phyloP scores from a whole-genome alignment of 2,113 vertebrate genomes.

The Aegotheles bennettii region DNA sequence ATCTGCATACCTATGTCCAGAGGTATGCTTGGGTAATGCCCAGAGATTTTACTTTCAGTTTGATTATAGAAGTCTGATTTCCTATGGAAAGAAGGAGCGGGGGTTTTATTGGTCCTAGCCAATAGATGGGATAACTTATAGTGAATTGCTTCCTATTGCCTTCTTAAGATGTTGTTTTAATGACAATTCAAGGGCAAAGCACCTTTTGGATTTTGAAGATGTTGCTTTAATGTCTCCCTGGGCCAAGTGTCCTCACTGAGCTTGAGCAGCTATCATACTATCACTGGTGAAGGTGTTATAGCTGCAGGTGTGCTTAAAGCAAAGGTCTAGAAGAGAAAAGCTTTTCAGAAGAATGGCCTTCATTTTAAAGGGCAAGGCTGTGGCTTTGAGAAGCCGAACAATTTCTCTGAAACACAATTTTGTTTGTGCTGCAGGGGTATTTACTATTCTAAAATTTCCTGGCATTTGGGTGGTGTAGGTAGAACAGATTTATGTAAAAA shows the following conservation, averaged over 20 bases:
- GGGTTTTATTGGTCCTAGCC: neutral
- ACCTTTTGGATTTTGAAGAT: neutral
- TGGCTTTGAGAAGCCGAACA: neutral
- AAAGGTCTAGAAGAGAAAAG: neutral
- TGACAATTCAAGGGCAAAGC: neutral
- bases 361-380: conserved; percentile 3
- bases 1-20: neutral
- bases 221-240: neutral
- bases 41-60: neutral
- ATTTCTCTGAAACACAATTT: neutral
- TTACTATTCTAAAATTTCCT: conserved; percentile 11
- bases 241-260: neutral
- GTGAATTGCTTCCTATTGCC: neutral
- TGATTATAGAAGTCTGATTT: conserved; percentile 10
- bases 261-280: neutral
- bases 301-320: neutral
- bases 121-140: neutral
- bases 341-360: conserved; percentile 1
- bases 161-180: neutral
- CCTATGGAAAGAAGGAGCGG: neutral
- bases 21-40: neutral
- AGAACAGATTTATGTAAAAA: conserved; percentile 26
- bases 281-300: neutral
- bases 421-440: conserved; percentile 27
- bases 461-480: conserved; percentile 17